Evolutionary conservation across 2,797 vertebrate genomes (phyloP).

Genomic region (Microctenopoma lineatum): DNA sequence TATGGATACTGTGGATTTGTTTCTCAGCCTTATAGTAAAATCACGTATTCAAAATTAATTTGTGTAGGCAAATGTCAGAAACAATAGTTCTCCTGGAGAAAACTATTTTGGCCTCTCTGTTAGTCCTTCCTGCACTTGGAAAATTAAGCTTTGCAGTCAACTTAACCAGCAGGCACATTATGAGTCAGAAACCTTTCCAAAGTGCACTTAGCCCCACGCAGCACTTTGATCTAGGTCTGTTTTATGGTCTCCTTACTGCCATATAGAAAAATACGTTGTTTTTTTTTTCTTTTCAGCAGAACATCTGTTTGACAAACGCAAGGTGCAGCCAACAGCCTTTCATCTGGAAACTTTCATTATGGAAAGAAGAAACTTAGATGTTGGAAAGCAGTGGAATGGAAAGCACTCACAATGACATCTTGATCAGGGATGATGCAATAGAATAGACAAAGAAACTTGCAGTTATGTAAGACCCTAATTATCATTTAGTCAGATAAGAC

Average conservation of each 20-base stretch:
- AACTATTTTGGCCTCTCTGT: conserved; percentile 3
- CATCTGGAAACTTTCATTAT: conserved; percentile 68
- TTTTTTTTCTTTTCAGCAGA: conserved; percentile 34
- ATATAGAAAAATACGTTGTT: conserved; percentile 28
- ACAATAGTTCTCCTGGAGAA: not conserved
- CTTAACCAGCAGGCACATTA: conserved; percentile 24
- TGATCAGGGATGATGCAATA: conserved; percentile 55
- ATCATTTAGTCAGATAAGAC: conserved; percentile 5
- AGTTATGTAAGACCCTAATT: conserved; percentile 19
- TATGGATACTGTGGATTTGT: conserved; percentile 14
- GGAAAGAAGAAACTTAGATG: conserved; percentile 62
- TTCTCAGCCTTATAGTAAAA: conserved; percentile 26
- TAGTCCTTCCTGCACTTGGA: conserved; percentile 17
- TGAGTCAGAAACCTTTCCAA: conserved; percentile 33
- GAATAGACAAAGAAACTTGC: conserved; percentile 14
- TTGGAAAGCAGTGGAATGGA: conserved; percentile 67
- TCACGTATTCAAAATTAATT: conserved; percentile 13
- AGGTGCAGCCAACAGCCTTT: conserved; percentile 38
- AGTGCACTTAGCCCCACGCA: conserved; percentile 32
- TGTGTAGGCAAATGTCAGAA: conserved; percentile 35
- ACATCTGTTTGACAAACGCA: conserved; percentile 74
- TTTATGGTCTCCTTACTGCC: conserved; percentile 56
- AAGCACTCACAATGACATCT: conserved; percentile 66
- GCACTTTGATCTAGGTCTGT: conserved; percentile 55
- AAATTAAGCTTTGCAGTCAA: conserved; percentile 25